These are phyloP conservation scores for Thermophis baileyi DNA, from an alignment of 2,113 vertebrate genomes.

Conservation along the genomic window DNA sequence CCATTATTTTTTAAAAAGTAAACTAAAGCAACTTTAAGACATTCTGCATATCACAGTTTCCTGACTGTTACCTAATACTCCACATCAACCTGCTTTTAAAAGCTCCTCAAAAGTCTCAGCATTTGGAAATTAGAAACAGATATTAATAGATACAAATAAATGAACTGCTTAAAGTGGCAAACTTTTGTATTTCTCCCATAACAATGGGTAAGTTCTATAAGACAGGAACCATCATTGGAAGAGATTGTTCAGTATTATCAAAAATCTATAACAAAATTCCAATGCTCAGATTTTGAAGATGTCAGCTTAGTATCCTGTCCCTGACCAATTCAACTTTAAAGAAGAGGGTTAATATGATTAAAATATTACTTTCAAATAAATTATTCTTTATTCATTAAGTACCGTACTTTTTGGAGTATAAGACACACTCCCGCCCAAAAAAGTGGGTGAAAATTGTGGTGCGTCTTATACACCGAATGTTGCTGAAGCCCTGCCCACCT, in stretches of 20 bases:
- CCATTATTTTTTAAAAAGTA: slow-evolving; percentile 6
- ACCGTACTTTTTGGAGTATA: no score
- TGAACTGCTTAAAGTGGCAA: not conserved
- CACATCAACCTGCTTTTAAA: not conserved
- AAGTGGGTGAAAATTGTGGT: no score
- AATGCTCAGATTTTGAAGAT: not conserved
- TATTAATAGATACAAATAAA: not conserved
- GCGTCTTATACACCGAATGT: no score
- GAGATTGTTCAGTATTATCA: not conserved
- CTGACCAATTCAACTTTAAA: not conserved
- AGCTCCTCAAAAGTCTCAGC: not conserved
- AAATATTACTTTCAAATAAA: not conserved
- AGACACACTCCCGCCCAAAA: no score
- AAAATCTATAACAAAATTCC: not conserved
- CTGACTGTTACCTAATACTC: slow-evolving; percentile 4
- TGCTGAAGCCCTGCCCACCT: no score
- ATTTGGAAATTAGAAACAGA: not conserved
- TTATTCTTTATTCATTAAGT: not conserved
- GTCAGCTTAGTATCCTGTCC: not conserved
- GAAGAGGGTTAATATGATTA: not conserved
- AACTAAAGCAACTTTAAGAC: slow-evolving; percentile 47
- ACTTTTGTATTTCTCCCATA: not conserved
- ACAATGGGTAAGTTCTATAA: not conserved
- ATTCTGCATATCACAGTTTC: slow-evolving; percentile 15
- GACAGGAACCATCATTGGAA: not conserved